Conservation (phyloP, 2,888 invertebrate genomes). For the Dolichopus griseipennis region DNA sequence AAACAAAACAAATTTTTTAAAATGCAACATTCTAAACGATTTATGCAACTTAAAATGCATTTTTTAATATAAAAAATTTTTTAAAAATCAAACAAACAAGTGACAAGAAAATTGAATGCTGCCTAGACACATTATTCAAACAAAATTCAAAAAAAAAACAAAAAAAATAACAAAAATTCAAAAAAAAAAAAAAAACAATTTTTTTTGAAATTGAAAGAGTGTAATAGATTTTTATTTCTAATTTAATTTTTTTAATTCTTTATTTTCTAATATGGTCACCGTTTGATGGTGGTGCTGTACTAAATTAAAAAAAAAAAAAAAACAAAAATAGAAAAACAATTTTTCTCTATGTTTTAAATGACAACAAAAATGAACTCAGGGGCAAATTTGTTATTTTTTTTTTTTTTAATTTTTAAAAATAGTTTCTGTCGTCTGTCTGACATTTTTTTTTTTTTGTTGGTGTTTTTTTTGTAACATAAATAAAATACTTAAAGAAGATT, state of each 20-base stretch:
- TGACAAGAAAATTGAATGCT: not conserved
- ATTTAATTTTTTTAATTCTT: not conserved
- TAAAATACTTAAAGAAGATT: no score
- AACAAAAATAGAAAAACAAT: no score
- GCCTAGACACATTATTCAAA: not conserved
- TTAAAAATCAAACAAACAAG: not conserved
- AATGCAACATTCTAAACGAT: no score
- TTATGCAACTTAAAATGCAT: no score
- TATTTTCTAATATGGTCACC: not conserved
- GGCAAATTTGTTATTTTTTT: not conserved
- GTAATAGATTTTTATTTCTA: not conserved
- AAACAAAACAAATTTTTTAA: no score
- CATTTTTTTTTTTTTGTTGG: not conserved
- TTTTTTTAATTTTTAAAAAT: not conserved
- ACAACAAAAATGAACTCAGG: constrained; percentile 4
- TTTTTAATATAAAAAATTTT: not conserved
- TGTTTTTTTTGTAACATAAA: no score
- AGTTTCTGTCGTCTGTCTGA: constrained; percentile 2
- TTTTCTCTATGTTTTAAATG: not conserved
- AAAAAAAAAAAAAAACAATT: not conserved
- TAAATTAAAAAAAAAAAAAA: not conserved
- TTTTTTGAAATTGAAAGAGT: not conserved
- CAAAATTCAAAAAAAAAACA: no score
- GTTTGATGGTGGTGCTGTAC: not conserved
- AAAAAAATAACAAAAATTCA: no score